phyloP scores from a whole-genome alignment of 1,140 invertebrate species.

The Drosophila saltans region DNA sequence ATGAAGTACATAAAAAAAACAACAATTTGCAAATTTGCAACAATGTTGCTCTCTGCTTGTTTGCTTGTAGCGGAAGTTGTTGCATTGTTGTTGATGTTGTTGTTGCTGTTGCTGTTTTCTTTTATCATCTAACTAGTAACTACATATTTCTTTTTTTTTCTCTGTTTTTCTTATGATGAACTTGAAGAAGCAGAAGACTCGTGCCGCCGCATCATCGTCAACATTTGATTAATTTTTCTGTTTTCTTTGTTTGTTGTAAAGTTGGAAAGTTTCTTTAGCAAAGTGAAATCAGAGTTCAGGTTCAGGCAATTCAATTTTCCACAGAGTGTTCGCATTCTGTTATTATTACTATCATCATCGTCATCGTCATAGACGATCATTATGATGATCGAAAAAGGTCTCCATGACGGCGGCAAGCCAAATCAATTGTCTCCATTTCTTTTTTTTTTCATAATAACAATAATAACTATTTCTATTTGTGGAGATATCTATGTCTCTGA shows the following conservation, averaged over 20 bases:
- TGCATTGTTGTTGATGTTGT: constrained; percentile 18
- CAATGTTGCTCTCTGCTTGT: constrained; percentile 44
- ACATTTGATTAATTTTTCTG: constrained; percentile 75
- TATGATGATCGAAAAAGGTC: constrained; percentile 59
- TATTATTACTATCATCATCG: constrained; percentile 29
- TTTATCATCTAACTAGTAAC: constrained; percentile 7
- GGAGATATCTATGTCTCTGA: constrained; percentile 15
- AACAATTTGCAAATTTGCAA: constrained; percentile 65
- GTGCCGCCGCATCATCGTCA: constrained; percentile 55
- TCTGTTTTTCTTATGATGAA: constrained; percentile 54
- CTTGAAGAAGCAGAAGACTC: constrained; percentile 63
- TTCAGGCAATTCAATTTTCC: constrained; percentile 69
- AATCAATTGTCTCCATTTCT: constrained; percentile 67
- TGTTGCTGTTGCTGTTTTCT: neutral
- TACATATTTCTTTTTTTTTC: constrained; percentile 10
- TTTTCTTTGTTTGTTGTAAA: constrained; percentile 35
- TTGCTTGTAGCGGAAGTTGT: constrained; percentile 71
- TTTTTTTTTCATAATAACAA: constrained; percentile 64
- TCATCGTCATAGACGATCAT: neutral
- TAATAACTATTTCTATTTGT: constrained; percentile 51
- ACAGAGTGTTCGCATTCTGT: constrained; percentile 66
- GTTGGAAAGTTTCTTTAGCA: constrained; percentile 60
- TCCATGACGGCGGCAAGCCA: constrained; percentile 64
- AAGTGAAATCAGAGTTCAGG: constrained; percentile 70
- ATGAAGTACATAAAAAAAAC: too few species aligned